phyloP scores from a whole-genome alignment of 2,113 vertebrate genomes.

The Cephalopholis sonnerati region DNA sequence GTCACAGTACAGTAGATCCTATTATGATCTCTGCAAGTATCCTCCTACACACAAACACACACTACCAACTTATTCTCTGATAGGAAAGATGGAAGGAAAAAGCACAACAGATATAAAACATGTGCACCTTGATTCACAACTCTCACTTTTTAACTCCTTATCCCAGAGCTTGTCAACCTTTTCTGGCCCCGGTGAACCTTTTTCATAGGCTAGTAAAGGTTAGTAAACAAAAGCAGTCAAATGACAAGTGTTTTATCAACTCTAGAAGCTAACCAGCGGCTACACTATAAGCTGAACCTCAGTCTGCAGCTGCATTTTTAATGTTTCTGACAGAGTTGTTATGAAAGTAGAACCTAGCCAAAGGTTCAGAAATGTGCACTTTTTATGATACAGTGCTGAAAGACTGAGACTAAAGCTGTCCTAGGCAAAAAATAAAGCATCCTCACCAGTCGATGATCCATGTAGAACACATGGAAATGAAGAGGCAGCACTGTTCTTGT shows the following conservation, averaged over 20 bases:
- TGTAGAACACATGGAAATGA: neutral
- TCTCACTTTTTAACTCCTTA: neutral
- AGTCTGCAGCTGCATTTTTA: neutral
- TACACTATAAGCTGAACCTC: neutral
- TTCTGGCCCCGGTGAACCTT: neutral
- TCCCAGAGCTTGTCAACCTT: neutral
- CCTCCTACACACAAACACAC: conserved; percentile 11
- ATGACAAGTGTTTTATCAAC: neutral
- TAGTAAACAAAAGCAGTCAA: neutral
- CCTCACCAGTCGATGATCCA: too few relatives aligned
- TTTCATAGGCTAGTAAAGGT: neutral
- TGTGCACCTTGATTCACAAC: neutral
- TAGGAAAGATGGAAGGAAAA: neutral
- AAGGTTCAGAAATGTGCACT: too few relatives aligned
- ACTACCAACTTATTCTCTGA: conserved; percentile 5
- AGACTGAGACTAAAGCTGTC: neutral
- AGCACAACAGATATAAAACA: neutral
- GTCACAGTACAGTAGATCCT: conserved; percentile 50
- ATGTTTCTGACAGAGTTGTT: neutral
- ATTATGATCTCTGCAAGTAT: conserved; percentile 36
- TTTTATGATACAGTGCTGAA: neutral
- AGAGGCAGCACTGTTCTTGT: neutral
- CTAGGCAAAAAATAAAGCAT: too few relatives aligned
- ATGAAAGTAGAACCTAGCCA: neutral
- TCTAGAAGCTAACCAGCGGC: neutral